Percentiles rank a stretch among this genome's conserved stretches.
These are phyloP conservation scores for Corbicula japonica DNA, from an alignment of 2,888 invertebrate species.

Conservation along the genomic window DNA sequence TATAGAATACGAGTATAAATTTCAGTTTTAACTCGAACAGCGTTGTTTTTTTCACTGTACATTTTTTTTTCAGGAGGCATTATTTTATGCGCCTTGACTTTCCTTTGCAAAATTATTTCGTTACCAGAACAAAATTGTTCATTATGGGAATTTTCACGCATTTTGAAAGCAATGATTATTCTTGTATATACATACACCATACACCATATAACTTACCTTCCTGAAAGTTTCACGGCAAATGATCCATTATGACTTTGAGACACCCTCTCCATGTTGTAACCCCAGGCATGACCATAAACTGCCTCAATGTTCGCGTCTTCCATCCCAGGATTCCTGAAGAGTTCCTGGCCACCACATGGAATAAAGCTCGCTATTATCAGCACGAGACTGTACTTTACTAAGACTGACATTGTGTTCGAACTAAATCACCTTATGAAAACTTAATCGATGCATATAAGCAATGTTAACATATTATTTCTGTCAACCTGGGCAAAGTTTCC, in stretches of 20 bases:
- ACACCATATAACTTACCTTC: constrained; percentile 20
- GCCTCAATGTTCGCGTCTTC: constrained; percentile 40
- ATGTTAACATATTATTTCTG: too few relatives aligned
- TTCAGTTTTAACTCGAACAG: too few relatives aligned
- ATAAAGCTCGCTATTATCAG: too few relatives aligned
- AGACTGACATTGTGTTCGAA: too few relatives aligned
- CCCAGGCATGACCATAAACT: constrained; percentile 38
- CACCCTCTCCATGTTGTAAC: constrained; percentile 21
- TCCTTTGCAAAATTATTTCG: neutral
- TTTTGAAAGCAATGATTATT: neutral
- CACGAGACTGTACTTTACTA: too few relatives aligned
- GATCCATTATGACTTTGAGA: constrained; percentile 20
- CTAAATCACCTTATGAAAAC: too few relatives aligned
- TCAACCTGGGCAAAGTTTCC: too few relatives aligned
- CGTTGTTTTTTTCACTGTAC: neutral
- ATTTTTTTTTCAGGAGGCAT: neutral
- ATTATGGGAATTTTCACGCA: neutral
- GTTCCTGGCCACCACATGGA: constrained; percentile 21
- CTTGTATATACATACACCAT: neutral
- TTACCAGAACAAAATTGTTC: neutral
- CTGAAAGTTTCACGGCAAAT: constrained; percentile 34
- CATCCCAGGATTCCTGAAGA: constrained; percentile 46
- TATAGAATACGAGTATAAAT: too few relatives aligned
- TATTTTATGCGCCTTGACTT: neutral
- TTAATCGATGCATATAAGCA: too few relatives aligned